These are phyloP conservation scores for Mormoops blainvillei DNA, from an alignment of 2,113 vertebrate genomes.

Conservation along the genomic window DNA sequence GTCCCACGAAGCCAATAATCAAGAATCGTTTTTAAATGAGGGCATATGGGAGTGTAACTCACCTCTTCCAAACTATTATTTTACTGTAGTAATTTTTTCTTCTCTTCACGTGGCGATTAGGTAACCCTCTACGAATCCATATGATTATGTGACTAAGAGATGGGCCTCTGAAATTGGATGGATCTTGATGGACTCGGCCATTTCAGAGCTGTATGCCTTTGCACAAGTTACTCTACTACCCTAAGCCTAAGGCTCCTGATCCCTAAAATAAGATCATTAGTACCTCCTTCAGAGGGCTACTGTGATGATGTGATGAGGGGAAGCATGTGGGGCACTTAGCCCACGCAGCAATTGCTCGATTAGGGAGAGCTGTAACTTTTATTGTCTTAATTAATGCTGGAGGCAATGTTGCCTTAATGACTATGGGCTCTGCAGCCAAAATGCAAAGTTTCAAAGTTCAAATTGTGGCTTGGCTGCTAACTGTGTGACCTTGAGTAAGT, in stretches of 20 bases:
- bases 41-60: neutral
- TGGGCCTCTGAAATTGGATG: neutral
- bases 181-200: neutral
- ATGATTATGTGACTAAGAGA: neutral
- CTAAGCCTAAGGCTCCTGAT: neutral
- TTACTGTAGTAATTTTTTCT: neutral
- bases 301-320: neutral
- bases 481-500: neutral
- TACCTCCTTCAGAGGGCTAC: neutral
- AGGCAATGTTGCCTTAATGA: neutral
- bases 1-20: neutral
- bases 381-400: neutral
- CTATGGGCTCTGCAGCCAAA: neutral
- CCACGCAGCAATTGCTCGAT: neutral
- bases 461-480: neutral
- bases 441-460: neutral
- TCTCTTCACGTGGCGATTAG: neutral
- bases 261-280: neutral
- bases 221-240: neutral
- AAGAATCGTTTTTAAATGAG: neutral
- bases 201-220: neutral
- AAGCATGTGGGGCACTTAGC: neutral
- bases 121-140: neutral
- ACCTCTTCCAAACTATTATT: neutral
- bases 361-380: neutral